Evolutionary conservation across 2,888 invertebrate species (phyloP).

Genomic region (Falcaria lacertinaria): DNA sequence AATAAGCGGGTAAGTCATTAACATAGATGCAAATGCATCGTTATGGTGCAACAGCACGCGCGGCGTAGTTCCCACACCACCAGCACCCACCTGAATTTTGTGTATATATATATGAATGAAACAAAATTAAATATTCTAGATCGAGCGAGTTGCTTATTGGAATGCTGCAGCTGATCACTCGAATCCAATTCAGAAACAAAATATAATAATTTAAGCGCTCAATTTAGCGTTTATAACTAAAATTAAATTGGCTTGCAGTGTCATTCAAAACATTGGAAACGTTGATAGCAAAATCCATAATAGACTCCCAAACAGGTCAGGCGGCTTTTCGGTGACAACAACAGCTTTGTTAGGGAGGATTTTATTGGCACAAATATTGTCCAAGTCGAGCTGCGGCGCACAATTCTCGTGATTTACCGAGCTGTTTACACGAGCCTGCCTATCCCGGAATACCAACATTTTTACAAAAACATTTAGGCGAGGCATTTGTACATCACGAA

Average conservation of each 20-base stretch:
- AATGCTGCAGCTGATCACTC: too few relatives aligned
- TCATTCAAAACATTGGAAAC: constrained; percentile 35
- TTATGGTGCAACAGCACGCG: constrained; percentile 40
- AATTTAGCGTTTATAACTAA: background rate
- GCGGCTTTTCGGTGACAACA: constrained; percentile 70
- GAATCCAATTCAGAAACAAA: too few relatives aligned
- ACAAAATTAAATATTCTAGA: constrained; percentile 1
- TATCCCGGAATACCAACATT: constrained; percentile 58
- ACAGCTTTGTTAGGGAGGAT: constrained; percentile 73
- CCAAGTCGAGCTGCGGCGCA: constrained; percentile 65
- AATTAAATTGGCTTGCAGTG: constrained; percentile 1
- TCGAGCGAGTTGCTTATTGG: background rate
- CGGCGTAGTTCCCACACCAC: constrained; percentile 16
- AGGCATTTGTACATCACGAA: constrained; percentile 60
- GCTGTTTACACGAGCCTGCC: constrained; percentile 70
- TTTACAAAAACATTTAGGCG: constrained; percentile 61
- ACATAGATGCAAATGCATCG: constrained; percentile 53
- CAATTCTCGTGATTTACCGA: constrained; percentile 72
- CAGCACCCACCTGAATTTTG: background rate
- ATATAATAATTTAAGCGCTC: too few relatives aligned
- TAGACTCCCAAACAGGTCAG: constrained; percentile 68
- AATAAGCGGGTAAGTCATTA: constrained; percentile 45
- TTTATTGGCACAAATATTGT: constrained; percentile 78
- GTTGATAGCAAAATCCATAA: constrained; percentile 49
- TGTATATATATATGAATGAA: too few relatives aligned